Evolutionary conservation across 2,113 vertebrate genomes (phyloP).

Genomic region (Gobiocypris rarus): DNA sequence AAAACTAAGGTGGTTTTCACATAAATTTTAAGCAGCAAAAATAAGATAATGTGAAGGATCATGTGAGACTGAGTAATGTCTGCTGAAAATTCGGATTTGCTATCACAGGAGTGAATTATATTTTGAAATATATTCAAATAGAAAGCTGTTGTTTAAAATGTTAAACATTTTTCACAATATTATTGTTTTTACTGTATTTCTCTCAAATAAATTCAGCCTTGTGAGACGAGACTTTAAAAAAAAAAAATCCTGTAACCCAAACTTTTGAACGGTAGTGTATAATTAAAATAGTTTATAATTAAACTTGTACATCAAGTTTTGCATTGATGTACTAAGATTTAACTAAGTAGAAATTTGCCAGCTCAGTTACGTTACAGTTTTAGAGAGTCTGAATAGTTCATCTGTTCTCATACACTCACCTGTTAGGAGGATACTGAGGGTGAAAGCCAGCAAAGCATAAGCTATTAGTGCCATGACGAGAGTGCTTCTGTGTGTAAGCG

Average conservation of each 20-base stretch:
- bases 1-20: no score
- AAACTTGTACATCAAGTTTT: background rate
- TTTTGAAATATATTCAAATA: background rate
- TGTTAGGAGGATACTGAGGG: slow-evolving; percentile 30
- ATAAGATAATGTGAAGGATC: background rate
- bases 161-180: no score
- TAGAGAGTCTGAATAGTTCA: background rate
- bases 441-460: slow-evolving; percentile 25
- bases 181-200: no score
- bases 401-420: slow-evolving; percentile 41
- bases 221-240: background rate
- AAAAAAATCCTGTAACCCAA: background rate
- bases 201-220: background rate
- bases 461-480: slow-evolving; percentile 45
- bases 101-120: background rate
- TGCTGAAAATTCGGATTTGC: background rate
- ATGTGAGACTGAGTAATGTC: background rate
- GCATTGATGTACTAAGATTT: background rate
- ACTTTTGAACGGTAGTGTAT: background rate
- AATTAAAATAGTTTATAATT: background rate
- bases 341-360: background rate
- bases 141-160: no score
- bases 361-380: background rate
- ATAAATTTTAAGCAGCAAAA: background rate
- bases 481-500: background rate